A percentile compares a stretch with the other conserved stretches of the same genome.
phyloP scores from a whole-genome alignment of 2,797 vertebrate species.

The Mormyrus hasselquistii region DNA sequence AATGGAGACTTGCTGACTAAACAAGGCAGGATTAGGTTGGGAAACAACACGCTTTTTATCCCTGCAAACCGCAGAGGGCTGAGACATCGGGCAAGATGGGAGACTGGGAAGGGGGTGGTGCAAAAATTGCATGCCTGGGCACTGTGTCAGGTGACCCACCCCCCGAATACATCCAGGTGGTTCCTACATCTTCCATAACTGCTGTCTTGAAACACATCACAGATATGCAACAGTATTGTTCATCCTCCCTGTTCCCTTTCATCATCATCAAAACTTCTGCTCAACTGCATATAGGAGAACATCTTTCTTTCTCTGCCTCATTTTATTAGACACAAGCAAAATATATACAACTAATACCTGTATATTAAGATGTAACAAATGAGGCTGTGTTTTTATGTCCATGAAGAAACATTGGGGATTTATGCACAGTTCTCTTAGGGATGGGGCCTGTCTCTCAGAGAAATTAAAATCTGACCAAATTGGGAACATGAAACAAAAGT shows the following conservation, averaged over 20 bases:
- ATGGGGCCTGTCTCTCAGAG: background rate
- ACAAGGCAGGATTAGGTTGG: constrained; percentile 14
- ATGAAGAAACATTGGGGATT: background rate
- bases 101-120: background rate
- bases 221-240: background rate
- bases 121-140: background rate
- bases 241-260: background rate
- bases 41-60: constrained; percentile 19
- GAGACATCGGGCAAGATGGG: background rate
- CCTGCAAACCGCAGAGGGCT: constrained; percentile 14
- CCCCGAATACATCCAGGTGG: constrained; percentile 1
- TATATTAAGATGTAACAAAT: background rate
- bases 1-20: constrained; percentile 19
- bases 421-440: background rate
- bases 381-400: background rate
- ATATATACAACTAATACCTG: background rate
- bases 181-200: constrained; percentile 7
- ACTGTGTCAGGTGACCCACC: background rate
- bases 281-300: background rate
- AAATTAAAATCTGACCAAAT: background rate
- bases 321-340: background rate
- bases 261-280: background rate
- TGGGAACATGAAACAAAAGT: background rate
- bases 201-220: constrained; percentile 6
- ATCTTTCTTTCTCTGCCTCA: background rate